Base-by-base conservation (phyloP, 1,140 invertebrate species). In the Heliothis virescens region DNA sequence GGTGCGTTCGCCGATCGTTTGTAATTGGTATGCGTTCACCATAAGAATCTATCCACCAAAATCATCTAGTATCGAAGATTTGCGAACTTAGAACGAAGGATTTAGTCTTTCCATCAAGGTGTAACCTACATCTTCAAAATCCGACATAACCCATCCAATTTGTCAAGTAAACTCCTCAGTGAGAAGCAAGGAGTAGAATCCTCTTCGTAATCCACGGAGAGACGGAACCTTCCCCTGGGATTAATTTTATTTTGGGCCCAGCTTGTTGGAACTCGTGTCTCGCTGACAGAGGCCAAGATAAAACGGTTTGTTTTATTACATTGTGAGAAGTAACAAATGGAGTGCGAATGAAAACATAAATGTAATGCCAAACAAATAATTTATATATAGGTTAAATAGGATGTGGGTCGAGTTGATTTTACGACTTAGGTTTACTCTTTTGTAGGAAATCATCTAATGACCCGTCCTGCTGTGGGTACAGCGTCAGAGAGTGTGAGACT, bases 191-290 rank as follows among this genome's bases (percentile, higher is more conserved):
- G 63, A 67, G 41, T 67, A 48, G 63, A 48, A 48, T 48, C 41
- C 41, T 67, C 2, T 4, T 48, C 63, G 63, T 67, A 67, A 67
- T 48, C 63, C 63, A 50, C 4, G 4, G 63, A 16, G 63, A 60
- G 57, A 60, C 16, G 41, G 63, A 26, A 18, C 21, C 55, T 9
- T 67, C 63, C 41, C 63, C 2, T 13, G 48, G 63, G 63, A 67
- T 67, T 67, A 67, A 67, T 67, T 67, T 67, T 67, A 67, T 67
- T n/a, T 67, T 67, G 41, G 41, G 63, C n/a, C 13, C n/a, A 67
- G 41, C 41, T 67, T 16, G 63, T 48, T 11, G 63, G 63, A 18
- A 34, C 48, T 67, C 63, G 63, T 67, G 63, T 16, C 41, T 16
- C 63, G 63, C 63, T 67, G 63, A 48, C 63, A 48, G 63, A 67